Evolutionary conservation across 2,797 vertebrate species (phyloP), one percentile per base, ranked within the genome.

Genomic region (Sebastes matsubarae): DNA sequence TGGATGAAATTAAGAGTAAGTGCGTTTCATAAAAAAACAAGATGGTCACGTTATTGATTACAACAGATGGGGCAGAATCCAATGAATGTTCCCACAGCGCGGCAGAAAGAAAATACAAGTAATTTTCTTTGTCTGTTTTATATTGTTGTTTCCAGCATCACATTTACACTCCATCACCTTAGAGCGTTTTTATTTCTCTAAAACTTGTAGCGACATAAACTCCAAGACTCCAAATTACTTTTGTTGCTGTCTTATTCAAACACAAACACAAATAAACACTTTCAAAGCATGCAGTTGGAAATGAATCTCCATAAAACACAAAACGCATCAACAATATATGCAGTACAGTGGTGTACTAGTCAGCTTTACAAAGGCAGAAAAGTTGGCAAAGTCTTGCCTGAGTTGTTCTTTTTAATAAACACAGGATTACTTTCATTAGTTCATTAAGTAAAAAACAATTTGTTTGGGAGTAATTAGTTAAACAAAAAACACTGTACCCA

Each of bases 1-100:
- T 97, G 98, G 98, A 98, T 99, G 98, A 99, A 99, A 99, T 99
- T 99, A 99, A 99, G 98, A 99, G 97, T 99, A 99, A 99, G 98
- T 99, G 97, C 97, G 96, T 98, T 99, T 99, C 98, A 99, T 99
- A 99, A 99, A 98, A 99, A 98, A 98, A 97, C 97, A 99, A 98
- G 97, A 99, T 97, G 97, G 97, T 97, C 96, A 96, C 94, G 96
- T 99, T 99, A 99, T 99, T 99, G 98, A 99, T 99, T 98, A 97
- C 97, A 98, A 97, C 97, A 97, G 97, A 99, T 96, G 97, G 97
- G 97, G 95, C 96, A 94, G 97, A 98, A 97, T 98, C 96, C 96
- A 97, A 97, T 97, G 96, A 98, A 98, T 97, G 97, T 98, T 97
- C 97, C 97, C 96, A 96, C 96, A 95, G 96, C 94, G 97, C 95